Base-by-base conservation (phyloP, 2,797 vertebrate species). In the Australoheros facetus region DNA sequence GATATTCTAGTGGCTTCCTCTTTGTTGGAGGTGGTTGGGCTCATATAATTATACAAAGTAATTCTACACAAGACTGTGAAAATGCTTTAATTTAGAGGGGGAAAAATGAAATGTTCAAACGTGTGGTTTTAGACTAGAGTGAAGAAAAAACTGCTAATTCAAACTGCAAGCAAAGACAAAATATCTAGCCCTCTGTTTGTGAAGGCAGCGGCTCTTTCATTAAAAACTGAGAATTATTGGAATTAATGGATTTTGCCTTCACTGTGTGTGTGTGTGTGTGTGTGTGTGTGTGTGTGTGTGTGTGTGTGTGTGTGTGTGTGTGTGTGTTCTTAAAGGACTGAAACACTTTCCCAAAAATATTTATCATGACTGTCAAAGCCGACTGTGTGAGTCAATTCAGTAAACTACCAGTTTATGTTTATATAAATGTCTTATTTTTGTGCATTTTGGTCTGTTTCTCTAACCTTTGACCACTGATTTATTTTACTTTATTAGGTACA, bases 171-270 rank as follows among this genome's bases (percentile, higher is more conserved):
- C 66, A 34, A 32, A 55, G 23, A 75, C 34, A 26, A 51, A 66
- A 70, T 60, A 72, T 77, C 42, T 75, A 56, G 45, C 42, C 64
- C 70, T 64, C 70, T 57, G 1, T 57, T 74, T 58, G 21, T 21
- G 45, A 71, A 64, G 62, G 54, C 71, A 55, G 39, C 23, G 26
- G 21, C 42, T 66, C 48, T 54, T 84, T 37, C 2, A 32, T 75
- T 69, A 39, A 56, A 59, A 83, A 84, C 53, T 2, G 60, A 56
- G n/a, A 76, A 78, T 73, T 21, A 62, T 70, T 69, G 21, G 30
- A 64, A 73, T 66, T 34, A 73, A 77, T 69, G 37, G 59, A 78
- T 55, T 66, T 59, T 75, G 19, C 73, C 30, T 74, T 74, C 75
- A 62, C 19, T 16, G 57, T 73, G 70, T 58, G 69, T 73, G 75